Percentiles rank a stretch among this genome's conserved stretches.
These are phyloP conservation scores for Meloidogyne floridensis DNA, from an alignment of 1,140 invertebrate species.

Conservation along the genomic window DNA sequence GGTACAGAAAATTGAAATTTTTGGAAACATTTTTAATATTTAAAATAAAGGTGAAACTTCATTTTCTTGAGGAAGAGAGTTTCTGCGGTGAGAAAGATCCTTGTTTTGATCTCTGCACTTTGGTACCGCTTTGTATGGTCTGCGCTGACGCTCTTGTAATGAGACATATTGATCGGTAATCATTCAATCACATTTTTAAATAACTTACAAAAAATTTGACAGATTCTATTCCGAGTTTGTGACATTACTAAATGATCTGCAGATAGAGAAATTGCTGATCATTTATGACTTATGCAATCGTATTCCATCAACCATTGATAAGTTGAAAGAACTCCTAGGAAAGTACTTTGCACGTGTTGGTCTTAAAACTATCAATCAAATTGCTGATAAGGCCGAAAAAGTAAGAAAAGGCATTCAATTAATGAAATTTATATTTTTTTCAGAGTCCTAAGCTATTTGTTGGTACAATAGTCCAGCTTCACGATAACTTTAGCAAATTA, in stretches of 20 bases:
- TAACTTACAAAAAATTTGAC: not conserved
- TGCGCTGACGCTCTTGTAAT: not conserved
- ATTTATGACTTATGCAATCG: not conserved
- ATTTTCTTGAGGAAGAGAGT: not conserved
- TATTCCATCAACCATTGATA: not conserved
- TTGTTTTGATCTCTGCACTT: not conserved
- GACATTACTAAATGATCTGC: not conserved
- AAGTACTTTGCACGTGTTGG: not conserved
- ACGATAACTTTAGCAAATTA: not conserved
- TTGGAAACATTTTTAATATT: not conserved
- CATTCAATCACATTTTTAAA: not conserved
- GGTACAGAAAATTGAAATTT: not conserved
- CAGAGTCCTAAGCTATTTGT: not conserved
- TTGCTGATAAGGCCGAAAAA: conserved; percentile 2
- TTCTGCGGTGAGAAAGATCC: not conserved
- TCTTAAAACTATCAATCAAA: not conserved
- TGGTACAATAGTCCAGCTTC: conserved; percentile 1
- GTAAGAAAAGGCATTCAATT: not conserved
- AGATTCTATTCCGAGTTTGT: not conserved
- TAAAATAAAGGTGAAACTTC: not conserved
- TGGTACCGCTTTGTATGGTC: not conserved
- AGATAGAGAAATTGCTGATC: not conserved
- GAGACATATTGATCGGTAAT: not conserved
- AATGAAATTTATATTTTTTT: not conserved
- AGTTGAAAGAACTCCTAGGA: not conserved